phyloP scores from a whole-genome alignment of 2,797 vertebrate species.

The Oophaga sylvatica region DNA sequence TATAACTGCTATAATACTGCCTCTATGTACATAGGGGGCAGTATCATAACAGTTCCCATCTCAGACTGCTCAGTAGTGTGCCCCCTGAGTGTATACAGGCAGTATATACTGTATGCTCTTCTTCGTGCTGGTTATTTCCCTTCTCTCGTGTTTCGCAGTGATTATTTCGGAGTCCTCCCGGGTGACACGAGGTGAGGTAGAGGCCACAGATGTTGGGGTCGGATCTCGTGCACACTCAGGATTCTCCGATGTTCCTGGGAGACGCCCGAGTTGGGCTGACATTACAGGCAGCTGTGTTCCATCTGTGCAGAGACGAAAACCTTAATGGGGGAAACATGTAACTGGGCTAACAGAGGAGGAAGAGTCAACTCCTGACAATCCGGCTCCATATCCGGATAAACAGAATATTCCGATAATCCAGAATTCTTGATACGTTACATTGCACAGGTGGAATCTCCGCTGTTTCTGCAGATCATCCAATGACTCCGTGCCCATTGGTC shows the following conservation, averaged over 20 bases:
- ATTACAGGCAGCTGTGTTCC: slow-evolving; percentile 12
- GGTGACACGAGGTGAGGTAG: background rate
- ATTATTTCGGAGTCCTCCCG: background rate
- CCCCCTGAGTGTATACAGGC: too few species aligned
- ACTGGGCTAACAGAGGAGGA: background rate
- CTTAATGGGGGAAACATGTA: background rate
- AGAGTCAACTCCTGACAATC: background rate
- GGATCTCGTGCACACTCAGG: background rate
- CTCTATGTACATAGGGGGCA: background rate
- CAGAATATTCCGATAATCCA: too few species aligned
- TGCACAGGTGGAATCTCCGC: too few species aligned
- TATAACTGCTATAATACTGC: too few species aligned
- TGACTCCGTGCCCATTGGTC: too few species aligned
- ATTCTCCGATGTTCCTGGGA: slow-evolving; percentile 11
- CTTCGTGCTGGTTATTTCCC: too few species aligned
- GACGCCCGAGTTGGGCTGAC: background rate
- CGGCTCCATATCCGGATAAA: background rate
- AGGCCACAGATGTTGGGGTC: slow-evolving; percentile 16
- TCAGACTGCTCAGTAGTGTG: too few species aligned
- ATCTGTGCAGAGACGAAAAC: slow-evolving; percentile 1
- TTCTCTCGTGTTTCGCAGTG: background rate
- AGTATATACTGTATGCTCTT: too few species aligned
- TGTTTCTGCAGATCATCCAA: too few species aligned
- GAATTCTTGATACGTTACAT: too few species aligned
- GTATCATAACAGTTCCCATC: background rate